Evolutionary conservation across 2,888 invertebrate genomes (phyloP).

Genomic region (Ophioninae sp.): DNA sequence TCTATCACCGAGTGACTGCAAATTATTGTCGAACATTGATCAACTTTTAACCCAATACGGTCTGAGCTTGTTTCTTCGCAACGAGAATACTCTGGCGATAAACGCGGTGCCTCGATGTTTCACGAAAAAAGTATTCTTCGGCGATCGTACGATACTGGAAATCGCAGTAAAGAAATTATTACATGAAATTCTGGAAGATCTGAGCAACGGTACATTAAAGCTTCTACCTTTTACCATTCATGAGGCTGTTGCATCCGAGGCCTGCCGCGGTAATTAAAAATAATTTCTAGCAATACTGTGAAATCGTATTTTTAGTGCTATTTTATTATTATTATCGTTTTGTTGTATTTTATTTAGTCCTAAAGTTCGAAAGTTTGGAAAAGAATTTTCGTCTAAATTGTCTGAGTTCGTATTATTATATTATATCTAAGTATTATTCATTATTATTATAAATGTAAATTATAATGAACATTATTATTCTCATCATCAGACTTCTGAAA

Average conservation of each 20-base stretch:
- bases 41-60: constrained; percentile 84
- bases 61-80: constrained; percentile 81
- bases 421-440: too few relatives aligned
- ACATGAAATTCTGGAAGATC: constrained; percentile 83
- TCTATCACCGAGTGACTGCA: constrained; percentile 63
- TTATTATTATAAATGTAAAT: too few relatives aligned
- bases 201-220: constrained; percentile 82
- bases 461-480: too few relatives aligned
- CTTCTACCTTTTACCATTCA: constrained; percentile 82
- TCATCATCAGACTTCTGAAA: too few relatives aligned
- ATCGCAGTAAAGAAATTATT: constrained; percentile 82
- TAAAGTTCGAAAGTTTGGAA: too few relatives aligned
- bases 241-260: constrained; percentile 84
- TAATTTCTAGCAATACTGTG: not conserved
- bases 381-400: too few relatives aligned
- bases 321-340: too few relatives aligned
- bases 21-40: constrained; percentile 66
- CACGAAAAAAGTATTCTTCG: constrained; percentile 77
- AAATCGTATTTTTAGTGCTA: not conserved
- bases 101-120: constrained; percentile 85
- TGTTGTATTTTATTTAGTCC: too few relatives aligned
- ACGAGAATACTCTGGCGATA: constrained; percentile 81
- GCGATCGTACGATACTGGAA: constrained; percentile 65
- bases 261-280: constrained; percentile 84
- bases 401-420: too few relatives aligned